phyloP scores from a whole-genome alignment of 92 coral and sea anemone genomes.

The Pocillopora meandrina region DNA sequence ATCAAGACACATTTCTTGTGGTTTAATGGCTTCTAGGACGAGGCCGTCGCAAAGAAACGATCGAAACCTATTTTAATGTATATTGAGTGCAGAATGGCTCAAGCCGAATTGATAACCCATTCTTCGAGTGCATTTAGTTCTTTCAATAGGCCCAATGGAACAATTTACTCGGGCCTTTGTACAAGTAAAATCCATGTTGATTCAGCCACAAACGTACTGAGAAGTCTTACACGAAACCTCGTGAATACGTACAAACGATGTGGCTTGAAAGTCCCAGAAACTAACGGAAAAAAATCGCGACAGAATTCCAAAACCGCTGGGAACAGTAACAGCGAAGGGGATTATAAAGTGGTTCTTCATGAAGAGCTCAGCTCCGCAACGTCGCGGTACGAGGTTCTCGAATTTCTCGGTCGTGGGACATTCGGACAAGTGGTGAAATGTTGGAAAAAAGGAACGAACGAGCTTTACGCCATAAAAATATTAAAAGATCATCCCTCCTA shows the following conservation, averaged over 20 bases:
- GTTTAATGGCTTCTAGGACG: conserved; percentile 45
- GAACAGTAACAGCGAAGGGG: conserved; percentile 92
- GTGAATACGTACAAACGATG: conserved; percentile 81
- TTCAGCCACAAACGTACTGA: conserved; percentile 64
- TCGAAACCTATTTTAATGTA: conserved; percentile 27
- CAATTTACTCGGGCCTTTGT: conserved; percentile 43
- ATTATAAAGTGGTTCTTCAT: conserved; percentile 90
- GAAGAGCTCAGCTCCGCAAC: conserved; percentile 93
- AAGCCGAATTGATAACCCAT: conserved; percentile 85
- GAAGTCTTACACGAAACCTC: conserved; percentile 73
- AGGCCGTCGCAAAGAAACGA: conserved; percentile 26
- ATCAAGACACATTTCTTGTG: conserved; percentile 19
- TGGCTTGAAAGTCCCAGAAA: conserved; percentile 77
- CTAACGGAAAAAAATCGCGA: conserved; percentile 68
- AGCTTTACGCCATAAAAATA: conserved; percentile 91
- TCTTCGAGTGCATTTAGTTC: conserved; percentile 85
- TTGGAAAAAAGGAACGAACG: conserved; percentile 99
- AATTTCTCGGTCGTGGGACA: conserved; percentile 98
- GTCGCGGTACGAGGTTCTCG: conserved; percentile 92
- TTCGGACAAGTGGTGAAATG: conserved; percentile 99
- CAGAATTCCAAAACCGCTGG: conserved; percentile 72
- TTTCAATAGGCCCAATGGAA: conserved; percentile 65
- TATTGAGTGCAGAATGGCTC: conserved; percentile 70
- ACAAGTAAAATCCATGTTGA: conserved; percentile 66
- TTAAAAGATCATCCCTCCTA: conserved; percentile 98